Conservation (phyloP, 1,140 invertebrate genomes). For the Zaprionus taronus region DNA sequence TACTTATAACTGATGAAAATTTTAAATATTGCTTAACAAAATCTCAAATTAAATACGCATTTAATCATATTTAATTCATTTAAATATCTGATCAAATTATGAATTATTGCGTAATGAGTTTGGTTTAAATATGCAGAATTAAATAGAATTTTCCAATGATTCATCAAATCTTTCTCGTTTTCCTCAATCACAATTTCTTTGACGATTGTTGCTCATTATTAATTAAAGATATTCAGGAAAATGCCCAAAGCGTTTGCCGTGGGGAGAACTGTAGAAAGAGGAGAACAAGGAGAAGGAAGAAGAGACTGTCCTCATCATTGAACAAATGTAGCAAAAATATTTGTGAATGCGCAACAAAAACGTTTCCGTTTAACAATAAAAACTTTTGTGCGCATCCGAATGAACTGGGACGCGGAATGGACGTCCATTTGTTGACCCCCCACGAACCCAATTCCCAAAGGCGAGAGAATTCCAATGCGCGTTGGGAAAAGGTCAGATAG, state of each 20-base stretch:
- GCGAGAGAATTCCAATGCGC: constrained; percentile 31
- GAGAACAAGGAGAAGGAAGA: background rate
- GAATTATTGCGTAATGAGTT: background rate
- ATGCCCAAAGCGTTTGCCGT: background rate
- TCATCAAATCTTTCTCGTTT: background rate
- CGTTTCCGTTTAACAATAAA: constrained; percentile 61
- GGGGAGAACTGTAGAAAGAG: background rate
- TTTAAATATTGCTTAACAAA: no score
- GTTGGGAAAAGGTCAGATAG: constrained; percentile 50
- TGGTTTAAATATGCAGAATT: background rate
- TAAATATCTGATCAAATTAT: background rate
- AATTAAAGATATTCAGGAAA: constrained; percentile 31
- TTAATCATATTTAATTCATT: background rate
- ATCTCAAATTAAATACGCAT: background rate
- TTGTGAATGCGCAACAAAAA: constrained; percentile 60
- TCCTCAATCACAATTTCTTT: background rate
- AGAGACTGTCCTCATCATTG: constrained; percentile 14
- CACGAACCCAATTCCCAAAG: background rate
- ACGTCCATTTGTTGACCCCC: constrained; percentile 3
- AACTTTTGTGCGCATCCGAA: constrained; percentile 55
- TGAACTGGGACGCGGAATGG: constrained; percentile 32
- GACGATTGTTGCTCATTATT: constrained; percentile 17
- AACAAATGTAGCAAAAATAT: constrained; percentile 37
- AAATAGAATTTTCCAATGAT: no score
- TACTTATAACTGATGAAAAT: no score